These are phyloP conservation scores for Masnerella sp. DNA, from an alignment of 2,888 invertebrate species.

Conservation along the genomic window DNA sequence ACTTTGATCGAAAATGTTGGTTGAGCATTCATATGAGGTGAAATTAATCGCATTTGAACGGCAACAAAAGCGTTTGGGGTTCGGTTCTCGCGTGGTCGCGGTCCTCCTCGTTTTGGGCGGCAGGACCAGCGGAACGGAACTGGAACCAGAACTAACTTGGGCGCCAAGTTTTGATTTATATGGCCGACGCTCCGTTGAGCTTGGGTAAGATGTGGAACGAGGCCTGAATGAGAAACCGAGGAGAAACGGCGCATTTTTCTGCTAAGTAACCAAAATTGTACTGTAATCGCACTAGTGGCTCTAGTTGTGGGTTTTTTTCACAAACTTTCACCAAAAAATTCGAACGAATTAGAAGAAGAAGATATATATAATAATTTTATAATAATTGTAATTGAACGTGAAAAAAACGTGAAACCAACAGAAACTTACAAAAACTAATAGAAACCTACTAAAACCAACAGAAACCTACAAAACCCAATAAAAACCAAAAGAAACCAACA, in stretches of 20 bases:
- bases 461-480: too few species aligned
- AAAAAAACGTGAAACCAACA: too few species aligned
- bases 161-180: constrained; percentile 74
- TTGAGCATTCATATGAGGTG: constrained; percentile 51
- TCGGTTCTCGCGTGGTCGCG: too few species aligned
- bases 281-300: constrained; percentile 69
- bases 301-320: too few species aligned
- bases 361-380: too few species aligned
- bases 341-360: too few species aligned
- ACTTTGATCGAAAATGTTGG: constrained; percentile 47
- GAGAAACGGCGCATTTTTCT: constrained; percentile 51
- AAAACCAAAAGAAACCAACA: too few species aligned
- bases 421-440: too few species aligned
- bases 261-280: constrained; percentile 66
- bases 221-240: constrained; percentile 61
- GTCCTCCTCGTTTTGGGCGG: constrained; percentile 22
- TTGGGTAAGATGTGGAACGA: constrained; percentile 65
- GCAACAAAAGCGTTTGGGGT: constrained; percentile 58
- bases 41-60: constrained; percentile 57
- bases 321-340: too few species aligned
- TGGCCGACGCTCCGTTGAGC: constrained; percentile 70
- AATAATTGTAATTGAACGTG: too few species aligned
- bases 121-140: constrained; percentile 63
- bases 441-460: too few species aligned
- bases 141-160: constrained; percentile 66